Conservation (phyloP, 2,797 vertebrate genomes). For the Pelobates cultripes region DNA sequence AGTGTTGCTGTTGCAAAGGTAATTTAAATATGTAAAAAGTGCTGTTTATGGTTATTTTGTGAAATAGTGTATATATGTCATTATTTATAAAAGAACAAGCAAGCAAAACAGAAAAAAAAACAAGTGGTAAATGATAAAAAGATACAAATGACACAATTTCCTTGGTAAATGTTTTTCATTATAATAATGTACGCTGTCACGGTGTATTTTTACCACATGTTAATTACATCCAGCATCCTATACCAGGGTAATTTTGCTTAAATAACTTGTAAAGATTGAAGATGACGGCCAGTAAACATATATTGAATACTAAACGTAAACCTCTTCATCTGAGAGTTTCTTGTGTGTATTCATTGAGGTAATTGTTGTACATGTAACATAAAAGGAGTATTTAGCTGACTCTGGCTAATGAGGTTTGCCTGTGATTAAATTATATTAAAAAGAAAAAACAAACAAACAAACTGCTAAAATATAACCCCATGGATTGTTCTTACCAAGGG, state of each 20-base stretch:
- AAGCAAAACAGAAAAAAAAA: neutral
- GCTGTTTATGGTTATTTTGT: neutral
- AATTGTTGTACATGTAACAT: constrained; percentile 4
- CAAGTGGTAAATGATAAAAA: neutral
- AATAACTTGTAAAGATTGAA: neutral
- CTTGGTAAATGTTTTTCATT: neutral
- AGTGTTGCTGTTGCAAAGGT: neutral
- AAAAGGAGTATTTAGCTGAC: neutral
- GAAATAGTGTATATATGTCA: neutral
- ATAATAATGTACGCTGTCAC: neutral
- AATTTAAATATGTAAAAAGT: neutral
- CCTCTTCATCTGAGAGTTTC: neutral
- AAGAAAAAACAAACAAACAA: neutral
- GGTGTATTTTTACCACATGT: constrained; percentile 2
- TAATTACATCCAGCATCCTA: constrained; percentile 7
- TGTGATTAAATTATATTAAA: neutral
- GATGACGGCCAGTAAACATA: neutral
- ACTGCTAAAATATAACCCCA: neutral
- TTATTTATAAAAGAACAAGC: neutral
- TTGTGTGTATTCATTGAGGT: neutral
- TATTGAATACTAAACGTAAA: constrained; percentile 4
- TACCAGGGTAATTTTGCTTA: neutral
- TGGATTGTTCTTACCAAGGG: constrained; percentile 64
- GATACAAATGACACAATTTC: constrained; percentile 10
- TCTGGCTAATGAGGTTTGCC: neutral